Evolutionary conservation across 2,888 invertebrate genomes (phyloP).

Genomic region (Patella ulyssiponensis): DNA sequence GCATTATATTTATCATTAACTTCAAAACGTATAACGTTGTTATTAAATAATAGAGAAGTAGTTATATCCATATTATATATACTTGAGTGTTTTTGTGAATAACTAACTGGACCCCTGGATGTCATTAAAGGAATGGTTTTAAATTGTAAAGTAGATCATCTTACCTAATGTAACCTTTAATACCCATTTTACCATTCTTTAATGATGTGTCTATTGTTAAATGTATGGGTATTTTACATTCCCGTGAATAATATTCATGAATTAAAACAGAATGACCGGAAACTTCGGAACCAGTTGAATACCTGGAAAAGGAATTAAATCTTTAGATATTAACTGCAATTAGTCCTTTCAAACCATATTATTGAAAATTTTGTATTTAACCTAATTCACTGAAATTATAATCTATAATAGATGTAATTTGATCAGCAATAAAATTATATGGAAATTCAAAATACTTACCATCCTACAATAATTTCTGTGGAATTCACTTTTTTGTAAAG

Average conservation of each 20-base stretch:
- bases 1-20: no score
- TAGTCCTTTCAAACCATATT: not conserved
- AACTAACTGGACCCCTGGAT: not conserved
- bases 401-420: no score
- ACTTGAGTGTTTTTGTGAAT: not conserved
- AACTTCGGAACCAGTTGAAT: constrained; percentile 96
- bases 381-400: no score
- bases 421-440: not conserved
- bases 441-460: constrained; percentile 78
- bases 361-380: not conserved
- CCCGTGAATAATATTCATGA: constrained; percentile 96
- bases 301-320: constrained; percentile 65
- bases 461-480: constrained; percentile 95
- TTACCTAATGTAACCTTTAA: constrained; percentile 90
- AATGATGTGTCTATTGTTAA: constrained; percentile 95
- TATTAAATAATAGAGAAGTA: no score
- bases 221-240: constrained; percentile 90
- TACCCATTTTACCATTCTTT: constrained; percentile 89
- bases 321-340: not conserved
- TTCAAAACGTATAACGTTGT: no score
- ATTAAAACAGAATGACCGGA: constrained; percentile 97
- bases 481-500: constrained; percentile 93
- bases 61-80: no score
- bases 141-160: not conserved
- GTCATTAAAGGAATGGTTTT: not conserved